Conservation (phyloP, 2,797 vertebrate genomes). For the Sarcophilus harrisii region DNA sequence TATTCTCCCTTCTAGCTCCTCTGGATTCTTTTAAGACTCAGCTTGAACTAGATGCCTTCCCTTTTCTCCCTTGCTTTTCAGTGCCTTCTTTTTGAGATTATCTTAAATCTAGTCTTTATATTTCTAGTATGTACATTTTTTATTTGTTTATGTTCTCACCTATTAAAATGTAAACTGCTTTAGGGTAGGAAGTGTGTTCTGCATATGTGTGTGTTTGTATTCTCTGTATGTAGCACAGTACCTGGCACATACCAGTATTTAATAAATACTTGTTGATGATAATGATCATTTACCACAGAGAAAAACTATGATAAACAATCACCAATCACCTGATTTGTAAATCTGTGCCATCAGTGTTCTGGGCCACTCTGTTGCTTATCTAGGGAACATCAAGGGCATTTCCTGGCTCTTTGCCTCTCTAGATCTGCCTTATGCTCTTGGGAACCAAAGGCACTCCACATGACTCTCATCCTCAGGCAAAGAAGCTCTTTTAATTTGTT, state of each 20-base stretch:
- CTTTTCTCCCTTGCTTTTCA: too few species aligned
- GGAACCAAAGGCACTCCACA: conserved; percentile 21
- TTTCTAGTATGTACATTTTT: too few species aligned
- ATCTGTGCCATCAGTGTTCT: background rate
- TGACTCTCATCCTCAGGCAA: conserved; percentile 71
- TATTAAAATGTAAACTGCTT: too few species aligned
- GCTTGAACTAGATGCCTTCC: too few species aligned
- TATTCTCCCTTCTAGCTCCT: too few species aligned
- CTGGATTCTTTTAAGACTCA: too few species aligned
- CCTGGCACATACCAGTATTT: background rate
- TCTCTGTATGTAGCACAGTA: background rate
- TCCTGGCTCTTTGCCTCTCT: background rate
- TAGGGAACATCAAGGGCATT: background rate
- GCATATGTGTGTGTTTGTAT: background rate
- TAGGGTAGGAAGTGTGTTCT: too few species aligned
- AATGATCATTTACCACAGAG: background rate
- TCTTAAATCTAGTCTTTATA: too few species aligned
- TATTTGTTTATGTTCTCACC: too few species aligned
- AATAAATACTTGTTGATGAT: background rate
- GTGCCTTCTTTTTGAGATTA: too few species aligned
- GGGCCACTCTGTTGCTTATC: background rate
- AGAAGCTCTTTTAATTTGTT: conserved; percentile 56
- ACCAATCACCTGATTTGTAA: background rate
- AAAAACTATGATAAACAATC: background rate
- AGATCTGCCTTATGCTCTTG: background rate